Conservation (phyloP, 2,888 invertebrate genomes). For the Troides oblongomaculatus region DNA sequence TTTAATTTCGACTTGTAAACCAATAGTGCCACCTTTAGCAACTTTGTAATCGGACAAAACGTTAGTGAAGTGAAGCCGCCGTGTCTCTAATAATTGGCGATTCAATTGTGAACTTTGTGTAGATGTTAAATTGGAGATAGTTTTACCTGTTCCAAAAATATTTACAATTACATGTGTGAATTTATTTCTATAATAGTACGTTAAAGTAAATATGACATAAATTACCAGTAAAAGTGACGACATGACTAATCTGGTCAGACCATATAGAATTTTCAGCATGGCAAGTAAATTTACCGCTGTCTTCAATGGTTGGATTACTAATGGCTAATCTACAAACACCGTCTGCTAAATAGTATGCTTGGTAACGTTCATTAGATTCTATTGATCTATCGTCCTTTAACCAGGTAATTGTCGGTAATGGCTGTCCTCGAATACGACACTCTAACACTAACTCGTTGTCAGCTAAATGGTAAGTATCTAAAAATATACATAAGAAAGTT, state of each 20-base stretch:
- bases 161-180: constrained; percentile 40
- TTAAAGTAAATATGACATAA: constrained; percentile 28
- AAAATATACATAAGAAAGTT: constrained; percentile 32
- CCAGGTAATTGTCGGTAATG: constrained; percentile 87
- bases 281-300: constrained; percentile 88
- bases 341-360: constrained; percentile 84
- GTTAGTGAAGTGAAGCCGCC: constrained; percentile 84
- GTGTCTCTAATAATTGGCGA: constrained; percentile 65
- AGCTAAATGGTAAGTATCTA: constrained; percentile 85
- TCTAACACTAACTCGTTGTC: constrained; percentile 88
- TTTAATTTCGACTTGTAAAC: constrained; percentile 89
- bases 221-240: constrained; percentile 83
- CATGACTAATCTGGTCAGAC: constrained; percentile 87
- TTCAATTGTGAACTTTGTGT: constrained; percentile 57
- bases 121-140: constrained; percentile 49
- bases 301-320: constrained; percentile 82
- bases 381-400: constrained; percentile 84
- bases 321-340: constrained; percentile 87
- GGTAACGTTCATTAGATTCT: constrained; percentile 78
- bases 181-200: neutral
- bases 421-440: constrained; percentile 88
- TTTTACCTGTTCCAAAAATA: neutral
- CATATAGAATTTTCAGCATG: constrained; percentile 86
- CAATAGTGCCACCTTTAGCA: constrained; percentile 88
- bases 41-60: constrained; percentile 86